Percentiles rank a stretch among this genome's conserved stretches.
Evolutionary conservation across 2,797 vertebrate species (phyloP).

Genomic region (Chelon labrosus): DNA sequence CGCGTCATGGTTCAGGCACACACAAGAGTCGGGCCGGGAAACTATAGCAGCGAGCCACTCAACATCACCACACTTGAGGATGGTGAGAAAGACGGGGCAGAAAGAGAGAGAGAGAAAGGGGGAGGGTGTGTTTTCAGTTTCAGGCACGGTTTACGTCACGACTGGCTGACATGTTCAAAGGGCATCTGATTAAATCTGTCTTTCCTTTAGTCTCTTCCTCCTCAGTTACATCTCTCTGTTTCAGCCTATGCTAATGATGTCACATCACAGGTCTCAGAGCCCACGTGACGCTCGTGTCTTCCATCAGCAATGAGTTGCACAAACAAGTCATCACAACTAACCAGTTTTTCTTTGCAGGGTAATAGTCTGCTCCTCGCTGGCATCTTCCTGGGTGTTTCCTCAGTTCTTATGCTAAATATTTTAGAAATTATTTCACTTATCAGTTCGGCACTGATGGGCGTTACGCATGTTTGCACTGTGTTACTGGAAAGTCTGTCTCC

Average conservation of each 20-base stretch:
- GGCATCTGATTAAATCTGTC: constrained; percentile 54
- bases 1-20: constrained; percentile 79
- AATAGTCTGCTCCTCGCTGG: constrained; percentile 11
- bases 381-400: constrained; percentile 1
- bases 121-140: constrained; percentile 46
- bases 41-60: constrained; percentile 85
- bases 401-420: constrained; percentile 28
- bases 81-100: constrained; percentile 72
- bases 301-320: constrained; percentile 12
- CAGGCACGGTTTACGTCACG: constrained; percentile 32
- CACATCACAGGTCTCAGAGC: constrained; percentile 64
- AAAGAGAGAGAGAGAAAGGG: background rate
- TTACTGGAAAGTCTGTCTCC: constrained; percentile 74
- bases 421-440: constrained; percentile 16
- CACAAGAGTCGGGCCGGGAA: constrained; percentile 82
- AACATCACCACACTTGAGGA: constrained; percentile 89
- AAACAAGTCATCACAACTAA: constrained; percentile 45
- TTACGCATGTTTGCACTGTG: constrained; percentile 26
- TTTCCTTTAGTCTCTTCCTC: constrained; percentile 46
- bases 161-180: constrained; percentile 22
- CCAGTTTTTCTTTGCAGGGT: constrained; percentile 59
- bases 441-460: constrained; percentile 8
- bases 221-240: constrained; percentile 54
- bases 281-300: constrained; percentile 5
- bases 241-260: constrained; percentile 55